These are phyloP conservation scores for Synanceia verrucosa DNA, from an alignment of 2,797 vertebrate species.

Conservation along the genomic window DNA sequence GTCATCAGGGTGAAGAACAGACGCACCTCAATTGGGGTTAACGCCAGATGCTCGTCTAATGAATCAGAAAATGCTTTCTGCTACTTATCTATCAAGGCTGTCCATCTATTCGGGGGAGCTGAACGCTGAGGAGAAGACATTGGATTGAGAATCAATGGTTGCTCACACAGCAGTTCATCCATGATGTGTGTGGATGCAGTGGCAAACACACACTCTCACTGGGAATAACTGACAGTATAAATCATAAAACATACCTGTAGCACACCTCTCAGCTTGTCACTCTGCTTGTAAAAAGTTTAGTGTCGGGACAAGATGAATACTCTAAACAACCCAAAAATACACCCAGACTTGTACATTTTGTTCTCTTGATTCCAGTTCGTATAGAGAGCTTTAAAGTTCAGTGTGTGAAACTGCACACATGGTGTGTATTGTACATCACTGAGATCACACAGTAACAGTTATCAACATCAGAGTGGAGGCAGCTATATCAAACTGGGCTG, in stretches of 20 bases:
- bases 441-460: too few relatives aligned
- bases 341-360: background rate
- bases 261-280: background rate
- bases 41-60: slow-evolving; percentile 46
- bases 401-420: background rate
- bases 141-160: slow-evolving; percentile 51
- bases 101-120: slow-evolving; percentile 28
- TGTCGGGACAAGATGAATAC: background rate
- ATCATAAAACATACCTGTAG: slow-evolving; percentile 19
- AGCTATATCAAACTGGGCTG: too few relatives aligned
- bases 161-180: slow-evolving; percentile 47
- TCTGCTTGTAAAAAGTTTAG: background rate
- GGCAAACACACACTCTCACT: slow-evolving; percentile 9
- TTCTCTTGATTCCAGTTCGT: background rate
- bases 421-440: too few relatives aligned
- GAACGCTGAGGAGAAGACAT: slow-evolving; percentile 1
- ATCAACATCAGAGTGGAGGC: background rate
- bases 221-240: slow-evolving; percentile 7
- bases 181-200: slow-evolving; percentile 3
- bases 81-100: slow-evolving; percentile 38
- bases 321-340: background rate
- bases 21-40: slow-evolving; percentile 14
- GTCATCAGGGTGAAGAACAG: slow-evolving; percentile 36
- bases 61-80: slow-evolving; percentile 61
- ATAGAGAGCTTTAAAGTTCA: background rate